A percentile compares a stretch with the other conserved stretches of the same genome.
These are phyloP conservation scores for Eubucco bourcierii DNA, from an alignment of 2,113 vertebrate species.

Conservation along the genomic window DNA sequence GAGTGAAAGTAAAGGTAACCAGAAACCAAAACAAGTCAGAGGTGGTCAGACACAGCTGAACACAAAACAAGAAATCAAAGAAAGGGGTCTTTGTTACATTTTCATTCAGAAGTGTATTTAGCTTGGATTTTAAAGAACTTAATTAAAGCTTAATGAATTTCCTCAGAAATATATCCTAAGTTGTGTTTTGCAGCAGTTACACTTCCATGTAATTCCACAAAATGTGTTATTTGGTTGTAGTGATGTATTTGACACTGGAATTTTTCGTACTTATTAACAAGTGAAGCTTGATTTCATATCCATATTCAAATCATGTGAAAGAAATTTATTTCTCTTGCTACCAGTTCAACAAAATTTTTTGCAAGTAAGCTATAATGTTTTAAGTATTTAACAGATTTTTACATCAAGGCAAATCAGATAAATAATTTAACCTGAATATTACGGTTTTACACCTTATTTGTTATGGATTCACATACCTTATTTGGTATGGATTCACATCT, in stretches of 20 bases:
- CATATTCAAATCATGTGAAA: not conserved
- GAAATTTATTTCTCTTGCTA: not conserved
- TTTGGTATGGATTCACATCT: not conserved
- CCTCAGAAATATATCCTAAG: not conserved
- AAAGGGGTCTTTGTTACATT: not conserved
- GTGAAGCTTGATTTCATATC: not conserved
- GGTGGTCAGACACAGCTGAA: not conserved
- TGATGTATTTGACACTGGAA: not conserved
- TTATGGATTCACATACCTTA: not conserved
- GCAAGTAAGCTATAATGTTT: not conserved
- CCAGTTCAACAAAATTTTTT: not conserved
- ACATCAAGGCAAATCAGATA: not conserved
- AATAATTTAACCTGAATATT: not conserved
- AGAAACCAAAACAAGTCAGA: rapidly evolving
- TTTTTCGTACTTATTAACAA: not conserved
- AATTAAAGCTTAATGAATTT: not conserved
- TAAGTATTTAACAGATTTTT: not conserved
- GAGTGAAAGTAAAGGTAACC: not conserved
- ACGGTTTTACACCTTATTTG: not conserved
- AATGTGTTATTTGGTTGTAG: not conserved
- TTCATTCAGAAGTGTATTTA: not conserved
- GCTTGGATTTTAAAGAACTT: not conserved
- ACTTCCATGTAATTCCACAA: not conserved
- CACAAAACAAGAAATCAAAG: not conserved
- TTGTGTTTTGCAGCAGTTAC: not conserved